These are phyloP conservation scores for Pasiphila rectangulata DNA, from an alignment of 2,888 invertebrate species.

Conservation along the genomic window DNA sequence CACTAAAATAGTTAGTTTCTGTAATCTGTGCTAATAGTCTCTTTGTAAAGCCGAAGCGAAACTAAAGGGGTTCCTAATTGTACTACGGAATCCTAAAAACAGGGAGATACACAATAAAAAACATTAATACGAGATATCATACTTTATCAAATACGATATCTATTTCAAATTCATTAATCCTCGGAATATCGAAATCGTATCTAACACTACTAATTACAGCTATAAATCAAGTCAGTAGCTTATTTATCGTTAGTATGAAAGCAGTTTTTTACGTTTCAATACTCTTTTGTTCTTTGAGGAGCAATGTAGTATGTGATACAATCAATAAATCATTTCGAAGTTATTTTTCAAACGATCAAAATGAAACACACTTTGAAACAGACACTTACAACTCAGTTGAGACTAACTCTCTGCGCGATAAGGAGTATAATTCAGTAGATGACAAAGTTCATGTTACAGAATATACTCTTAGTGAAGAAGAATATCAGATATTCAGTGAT, in stretches of 20 bases:
- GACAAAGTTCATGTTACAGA: neutral
- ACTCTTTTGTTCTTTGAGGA: conserved; percentile 2
- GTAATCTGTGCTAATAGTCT: too few species aligned
- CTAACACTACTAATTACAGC: conserved; percentile 3
- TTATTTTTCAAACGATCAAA: neutral
- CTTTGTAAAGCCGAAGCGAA: too few species aligned
- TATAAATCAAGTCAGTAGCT: conserved; percentile 13
- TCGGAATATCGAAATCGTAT: conserved; percentile 3
- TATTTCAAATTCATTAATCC: conserved; percentile 4
- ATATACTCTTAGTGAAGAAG: neutral
- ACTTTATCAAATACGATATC: too few species aligned
- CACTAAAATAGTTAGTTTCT: too few species aligned
- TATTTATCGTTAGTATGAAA: conserved; percentile 18
- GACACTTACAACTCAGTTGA: too few species aligned
- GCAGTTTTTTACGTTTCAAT: conserved; percentile 8
- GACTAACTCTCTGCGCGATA: neutral
- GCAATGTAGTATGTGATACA: neutral
- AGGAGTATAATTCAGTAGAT: neutral
- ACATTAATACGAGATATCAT: too few species aligned
- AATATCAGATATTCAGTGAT: neutral
- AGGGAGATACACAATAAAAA: too few species aligned
- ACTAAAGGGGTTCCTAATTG: too few species aligned
- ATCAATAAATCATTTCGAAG: neutral
- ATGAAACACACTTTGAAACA: neutral
- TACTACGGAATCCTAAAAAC: too few species aligned